Conservation (phyloP, 2,888 invertebrate genomes). For the Aproaerema taeniolella region DNA sequence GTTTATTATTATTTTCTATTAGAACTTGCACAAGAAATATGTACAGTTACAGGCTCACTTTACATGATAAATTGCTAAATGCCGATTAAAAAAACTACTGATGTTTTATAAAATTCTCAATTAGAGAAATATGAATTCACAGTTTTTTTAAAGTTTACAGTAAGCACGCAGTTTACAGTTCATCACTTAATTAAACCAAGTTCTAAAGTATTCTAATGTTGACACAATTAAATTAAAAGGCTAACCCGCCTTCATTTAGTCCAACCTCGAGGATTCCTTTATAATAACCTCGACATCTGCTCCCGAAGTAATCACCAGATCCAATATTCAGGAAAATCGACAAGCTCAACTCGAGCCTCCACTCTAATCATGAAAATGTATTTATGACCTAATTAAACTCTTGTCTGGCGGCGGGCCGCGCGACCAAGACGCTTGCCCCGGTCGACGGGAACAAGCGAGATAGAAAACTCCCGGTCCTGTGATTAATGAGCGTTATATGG, state of each 20-base stretch:
- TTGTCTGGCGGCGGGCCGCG: conserved; percentile 50
- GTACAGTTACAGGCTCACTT: no score
- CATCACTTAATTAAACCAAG: no score
- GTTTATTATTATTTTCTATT: conserved; percentile 4
- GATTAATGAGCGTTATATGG: conserved; percentile 83
- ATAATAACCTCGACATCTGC: conserved; percentile 52
- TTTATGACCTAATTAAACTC: conserved; percentile 77
- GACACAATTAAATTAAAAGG: background rate
- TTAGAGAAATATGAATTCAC: no score
- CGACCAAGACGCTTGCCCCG: conserved; percentile 33
- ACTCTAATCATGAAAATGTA: conserved; percentile 74
- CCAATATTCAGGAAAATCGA: conserved; percentile 38
- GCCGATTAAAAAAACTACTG: no score
- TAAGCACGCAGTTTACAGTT: no score
- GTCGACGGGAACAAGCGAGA: conserved; percentile 46
- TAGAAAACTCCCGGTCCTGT: conserved; percentile 48
- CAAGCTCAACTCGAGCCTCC: conserved; percentile 34
- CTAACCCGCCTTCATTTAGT: conserved; percentile 23
- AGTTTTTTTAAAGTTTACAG: no score
- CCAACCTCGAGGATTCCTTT: conserved; percentile 32
- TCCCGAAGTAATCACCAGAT: conserved; percentile 29
- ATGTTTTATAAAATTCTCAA: no score
- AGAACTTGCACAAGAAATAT: background rate
- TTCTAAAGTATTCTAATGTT: no score
- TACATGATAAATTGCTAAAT: no score